A percentile compares a stretch with the other conserved stretches of the same genome.
Conservation (phyloP, 92 coral and sea anemone species). For the Palythoa grandis region DNA sequence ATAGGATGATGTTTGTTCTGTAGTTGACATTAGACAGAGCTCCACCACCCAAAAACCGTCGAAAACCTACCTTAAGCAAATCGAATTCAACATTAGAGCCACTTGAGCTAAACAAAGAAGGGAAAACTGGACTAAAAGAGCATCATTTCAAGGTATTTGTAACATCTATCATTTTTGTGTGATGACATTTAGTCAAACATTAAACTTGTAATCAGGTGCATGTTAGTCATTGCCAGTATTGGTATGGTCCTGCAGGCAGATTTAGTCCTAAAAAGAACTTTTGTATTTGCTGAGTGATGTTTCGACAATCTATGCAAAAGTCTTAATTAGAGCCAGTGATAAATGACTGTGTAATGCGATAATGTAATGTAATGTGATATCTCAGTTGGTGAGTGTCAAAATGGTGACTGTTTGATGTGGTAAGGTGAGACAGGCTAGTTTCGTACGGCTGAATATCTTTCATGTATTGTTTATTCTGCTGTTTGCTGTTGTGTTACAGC, state of each 20-base stretch:
- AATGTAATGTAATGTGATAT: too few species aligned
- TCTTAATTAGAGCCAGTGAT: too few species aligned
- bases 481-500: background rate
- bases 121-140: background rate
- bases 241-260: too few species aligned
- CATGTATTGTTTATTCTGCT: background rate
- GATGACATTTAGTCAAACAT: background rate
- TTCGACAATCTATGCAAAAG: too few species aligned
- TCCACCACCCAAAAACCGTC: constrained; percentile 46
- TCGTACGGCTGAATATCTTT: background rate
- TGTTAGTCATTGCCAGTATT: too few species aligned
- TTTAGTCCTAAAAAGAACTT: too few species aligned
- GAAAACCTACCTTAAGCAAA: constrained; percentile 14
- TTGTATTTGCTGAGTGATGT: too few species aligned
- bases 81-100: background rate
- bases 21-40: constrained; percentile 44
- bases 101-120: background rate
- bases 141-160: constrained; percentile 13
- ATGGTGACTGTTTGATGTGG: too few species aligned
- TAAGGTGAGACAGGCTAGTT: background rate
- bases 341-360: too few species aligned
- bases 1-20: background rate
- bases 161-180: background rate
- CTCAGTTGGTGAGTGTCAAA: too few species aligned
- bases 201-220: too few species aligned